Base-by-base conservation (phyloP, 2,797 vertebrate species). In the Chelidonichthys spinosus region DNA sequence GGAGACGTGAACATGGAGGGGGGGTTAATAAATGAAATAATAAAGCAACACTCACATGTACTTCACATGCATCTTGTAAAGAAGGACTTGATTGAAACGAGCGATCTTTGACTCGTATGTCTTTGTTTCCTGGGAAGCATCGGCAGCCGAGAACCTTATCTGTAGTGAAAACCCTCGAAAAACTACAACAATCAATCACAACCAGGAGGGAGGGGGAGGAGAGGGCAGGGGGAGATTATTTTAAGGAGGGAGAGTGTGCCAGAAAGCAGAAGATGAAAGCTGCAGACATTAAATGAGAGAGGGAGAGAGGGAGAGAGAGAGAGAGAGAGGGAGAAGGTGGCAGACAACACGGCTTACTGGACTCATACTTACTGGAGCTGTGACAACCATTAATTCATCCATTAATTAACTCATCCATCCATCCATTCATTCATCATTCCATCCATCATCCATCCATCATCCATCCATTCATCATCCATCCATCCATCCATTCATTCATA, bases 181-280 rank as follows among this genome's bases (percentile, higher is more conserved):
- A 43, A 66, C 70, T 43, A 73, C 52, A 40, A 65, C 79, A 71
- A 74, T 74, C 66, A 63, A 78, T 87, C 87, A 87, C 25, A 66
- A 74, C 2, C 39, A 49, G 53, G 60, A 53, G 47, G 44, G 42
- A 44, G 1, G 25, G 50, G 9, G 10, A 50, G 11, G 46, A 49
- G 33, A 44, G 50, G 43, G 36, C 7, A 44, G 18, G 11, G 46
- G 50, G 37, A 59, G 35, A 64, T 60, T 66, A 63, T 76, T 69
- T 69, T 56, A 53, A 72, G 46, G 43, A 44, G 25, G 9, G 39
- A 63, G 70, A 25, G 52, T 74, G 35, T 54, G 40, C 54, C 42
- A 35, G 65, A 76, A 78, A 40, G 63, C 25, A 59, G 46, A 59
- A 64, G 70, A 76, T 77, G 81, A 83, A 79, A 74, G 69, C 43